Evolutionary conservation across 2,113 vertebrate species (phyloP), one percentile per base, ranked within the genome.

Genomic region (Nannobrachium achirus): DNA sequence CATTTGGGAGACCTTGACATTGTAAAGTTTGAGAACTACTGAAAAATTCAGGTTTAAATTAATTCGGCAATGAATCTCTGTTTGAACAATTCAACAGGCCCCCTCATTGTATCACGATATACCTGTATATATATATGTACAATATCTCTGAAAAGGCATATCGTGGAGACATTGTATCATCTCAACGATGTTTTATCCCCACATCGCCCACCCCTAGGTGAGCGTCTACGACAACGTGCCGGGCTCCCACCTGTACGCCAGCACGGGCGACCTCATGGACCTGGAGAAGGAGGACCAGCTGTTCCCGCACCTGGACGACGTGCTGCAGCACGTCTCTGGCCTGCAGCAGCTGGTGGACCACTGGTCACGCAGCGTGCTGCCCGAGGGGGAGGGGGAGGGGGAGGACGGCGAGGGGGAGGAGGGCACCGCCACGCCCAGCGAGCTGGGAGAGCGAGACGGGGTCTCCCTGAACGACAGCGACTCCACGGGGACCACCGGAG

Each of bases 181-280:
- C n/a, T n/a, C n/a, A n/a, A n/a, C n/a, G n/a, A n/a, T n/a, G n/a
- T n/a, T n/a, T n/a, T n/a, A n/a, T n/a, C n/a, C n/a, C n/a, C n/a
- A n/a, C n/a, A n/a, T n/a, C n/a, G n/a, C n/a, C n/a, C n/a, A n/a
- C n/a, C n/a, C n/a, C n/a, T n/a, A n/a, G n/a, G n/a, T n/a, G 15
- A 93, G 92, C 25, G 87, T 93, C 33, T 94, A 94, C 1, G 93
- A 99, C 90, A 99, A 99, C 0, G 97, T 99, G n/a, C 97, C 97
- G 0, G 94, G 95, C 49, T 97, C 96, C 14, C 97, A 99, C 61
- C 89, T 99, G 39, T 98, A 96, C 0, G 98, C 97, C 77, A 98
- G 97, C 89, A 98, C 97, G 0, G 98, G 98, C 0, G 97, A 99
- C 68, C 93, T 99, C 42, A 63, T 97, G 90, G 97, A 98, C 84